These are phyloP conservation scores for Dicrurus megarhynchus DNA, from an alignment of 2,113 vertebrate genomes.

Conservation along the genomic window DNA sequence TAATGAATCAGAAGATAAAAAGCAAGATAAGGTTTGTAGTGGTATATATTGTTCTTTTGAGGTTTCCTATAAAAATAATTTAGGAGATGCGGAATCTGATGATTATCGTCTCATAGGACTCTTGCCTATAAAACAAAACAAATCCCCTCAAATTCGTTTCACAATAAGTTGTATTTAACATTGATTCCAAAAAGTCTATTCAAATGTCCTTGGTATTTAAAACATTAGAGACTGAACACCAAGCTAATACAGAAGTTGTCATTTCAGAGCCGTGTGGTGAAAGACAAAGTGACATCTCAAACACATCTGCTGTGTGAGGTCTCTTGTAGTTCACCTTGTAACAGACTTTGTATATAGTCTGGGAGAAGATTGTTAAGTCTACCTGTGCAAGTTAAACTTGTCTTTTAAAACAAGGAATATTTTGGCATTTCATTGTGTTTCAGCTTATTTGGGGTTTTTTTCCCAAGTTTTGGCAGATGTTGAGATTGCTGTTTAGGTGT, in stretches of 20 bases:
- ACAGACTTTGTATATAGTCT: neutral
- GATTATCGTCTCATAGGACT: neutral
- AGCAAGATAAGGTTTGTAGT: conserved; percentile 79
- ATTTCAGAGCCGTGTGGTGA: neutral
- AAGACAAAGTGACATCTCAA: neutral
- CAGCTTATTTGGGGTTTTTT: neutral
- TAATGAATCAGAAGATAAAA: conserved; percentile 85
- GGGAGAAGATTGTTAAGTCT: neutral
- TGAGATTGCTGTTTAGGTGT: neutral
- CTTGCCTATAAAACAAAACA: neutral
- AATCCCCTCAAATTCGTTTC: neutral
- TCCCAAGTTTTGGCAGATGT: neutral
- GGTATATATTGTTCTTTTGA: neutral
- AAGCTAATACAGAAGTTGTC: neutral
- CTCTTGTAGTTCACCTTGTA: neutral
- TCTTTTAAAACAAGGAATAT: neutral
- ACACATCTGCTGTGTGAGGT: neutral
- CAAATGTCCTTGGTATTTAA: neutral
- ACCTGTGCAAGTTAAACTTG: neutral
- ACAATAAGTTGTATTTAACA: neutral
- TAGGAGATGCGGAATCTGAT: neutral
- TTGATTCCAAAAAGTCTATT: neutral
- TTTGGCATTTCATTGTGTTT: neutral
- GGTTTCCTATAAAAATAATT: neutral
- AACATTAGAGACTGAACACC: neutral